Evolutionary conservation across 2,888 invertebrate genomes (phyloP), one percentile per base, ranked within the genome.

Genomic region (Apantesis nais): DNA sequence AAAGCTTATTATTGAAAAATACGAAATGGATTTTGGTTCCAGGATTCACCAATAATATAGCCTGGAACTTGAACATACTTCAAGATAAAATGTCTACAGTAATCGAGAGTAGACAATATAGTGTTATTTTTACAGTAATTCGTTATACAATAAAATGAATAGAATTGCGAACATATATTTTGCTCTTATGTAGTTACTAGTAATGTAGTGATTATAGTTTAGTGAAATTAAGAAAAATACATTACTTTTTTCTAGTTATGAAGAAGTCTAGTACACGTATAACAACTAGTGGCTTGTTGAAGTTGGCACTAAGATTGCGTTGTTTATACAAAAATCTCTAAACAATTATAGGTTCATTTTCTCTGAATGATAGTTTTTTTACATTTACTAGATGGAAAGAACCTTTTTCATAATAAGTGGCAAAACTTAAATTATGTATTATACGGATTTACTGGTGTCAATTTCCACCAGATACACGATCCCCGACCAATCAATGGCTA

Each of bases 101-200:
- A 34, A 14, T 8, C 25, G 22, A 25, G 5, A 14, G 22, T 31
- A 48, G 31, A 52, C 8, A n/a, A 34, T n/a, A 7, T 52, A 55
- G n/a, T 64, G 5, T 66, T 66, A 37, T 52, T 55, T 66, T 31
- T 31, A 44, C 9, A 19, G 16, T 41, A 11, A 44, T 29, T 29
- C 37, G 29, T 29, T 1, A 29, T 16, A 16, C 29, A 52, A 37
- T 34, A 55, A 66, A 66, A 25, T 66, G 16, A 52, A 66, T 37
- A 34, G 8, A 8, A 16, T 37, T 34, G 19, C 37, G 37, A 66
- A 55, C 37, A 14, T 48, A 64, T 65, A 1, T 65, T 34, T 66
- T n/a, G n/a, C 52, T 34, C 22, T 55, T 16, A 29, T 29, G 9
- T 66, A 66, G 25, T 66, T 52, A 65, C 48, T 65, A 52, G 37